Evolutionary conservation across 2,797 vertebrate genomes (phyloP).

Genomic region (Sebastes flavidus): DNA sequence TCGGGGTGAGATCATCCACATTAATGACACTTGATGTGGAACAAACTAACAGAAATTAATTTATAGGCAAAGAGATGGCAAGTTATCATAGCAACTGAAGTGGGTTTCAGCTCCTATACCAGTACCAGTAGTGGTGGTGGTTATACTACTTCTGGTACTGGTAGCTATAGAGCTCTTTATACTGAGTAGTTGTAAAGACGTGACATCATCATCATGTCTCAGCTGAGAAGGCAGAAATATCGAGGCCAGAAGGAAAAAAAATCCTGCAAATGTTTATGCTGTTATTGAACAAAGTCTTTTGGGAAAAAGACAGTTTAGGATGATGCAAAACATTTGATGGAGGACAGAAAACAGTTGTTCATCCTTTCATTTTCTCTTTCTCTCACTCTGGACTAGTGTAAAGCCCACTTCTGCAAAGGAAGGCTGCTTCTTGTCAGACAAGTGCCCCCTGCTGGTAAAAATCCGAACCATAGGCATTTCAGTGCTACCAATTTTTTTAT

Average conservation of each 20-base stretch:
- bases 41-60: constrained; percentile 31
- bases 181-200: background rate
- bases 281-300: constrained; percentile 14
- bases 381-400: constrained; percentile 20
- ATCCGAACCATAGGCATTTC: constrained; percentile 41
- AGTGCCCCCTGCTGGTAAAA: constrained; percentile 79
- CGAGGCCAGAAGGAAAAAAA: background rate
- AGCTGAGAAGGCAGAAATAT: constrained; percentile 34
- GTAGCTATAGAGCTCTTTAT: background rate
- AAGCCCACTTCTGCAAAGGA: constrained; percentile 39
- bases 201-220: constrained; percentile 31
- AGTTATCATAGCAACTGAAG: background rate
- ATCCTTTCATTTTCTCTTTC: constrained; percentile 21
- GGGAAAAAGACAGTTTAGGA: background rate
- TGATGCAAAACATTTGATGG: constrained; percentile 34
- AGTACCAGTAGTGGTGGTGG: background rate
- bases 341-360: background rate
- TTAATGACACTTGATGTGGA: constrained; percentile 47
- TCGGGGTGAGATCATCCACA: constrained; percentile 48
- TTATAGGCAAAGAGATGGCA: background rate
- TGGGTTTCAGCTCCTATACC: background rate
- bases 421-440: constrained; percentile 66
- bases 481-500: constrained; percentile 63
- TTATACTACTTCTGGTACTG: constrained; percentile 3
- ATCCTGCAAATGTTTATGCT: constrained; percentile 2